Base-by-base conservation (phyloP, 2,797 vertebrate species). In the Smutsia temminckii region DNA sequence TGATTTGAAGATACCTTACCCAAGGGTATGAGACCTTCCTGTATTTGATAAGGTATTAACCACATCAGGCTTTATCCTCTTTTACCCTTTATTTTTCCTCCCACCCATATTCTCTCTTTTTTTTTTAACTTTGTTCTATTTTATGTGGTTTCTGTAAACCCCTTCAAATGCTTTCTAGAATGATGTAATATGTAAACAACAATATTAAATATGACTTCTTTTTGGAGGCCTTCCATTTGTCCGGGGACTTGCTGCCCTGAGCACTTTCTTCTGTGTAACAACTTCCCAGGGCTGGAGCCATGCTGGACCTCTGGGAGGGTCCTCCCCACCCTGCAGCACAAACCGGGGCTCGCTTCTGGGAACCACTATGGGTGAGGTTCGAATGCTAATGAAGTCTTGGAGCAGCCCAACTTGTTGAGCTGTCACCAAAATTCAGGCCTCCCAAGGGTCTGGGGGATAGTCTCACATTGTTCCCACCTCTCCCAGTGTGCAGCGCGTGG, bases 91-190 rank as follows among this genome's bases (percentile, higher is more conserved):
- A 18, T 63, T 68, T 64, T 37, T 23, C n/a, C 27, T 72, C 46
- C 49, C n/a, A 46, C 17, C 16, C 5, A 12, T 46, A 37, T 12
- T 61, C 17, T 37, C 23, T 49, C 18, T 40, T 23, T 27, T 68
- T 63, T 63, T 53, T 51, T 49, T 12, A 42, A 85, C 53, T 42
- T 79, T 18, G 18, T 3, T 74, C n/a, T 84, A 20, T 74, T 92
- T 57, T 84, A 69, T 20, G 10, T 55, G 27, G n/a, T 40, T 53
- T 84, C 78, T 75, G 23, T 92, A 85, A 95, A 46, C 21, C 18
- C 55, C 37, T n/a, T 61, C 37, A 69, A 69, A 83, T 66, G 16
- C 64, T 72, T 92, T 69, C 88, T 91, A 27, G 37, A 59, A 74
- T 29, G 55, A 91, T 53, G 6, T 40, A 69, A 71, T 49, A 77